Conservation (phyloP, 1,140 invertebrate species). For the Eumeta japonica region DNA sequence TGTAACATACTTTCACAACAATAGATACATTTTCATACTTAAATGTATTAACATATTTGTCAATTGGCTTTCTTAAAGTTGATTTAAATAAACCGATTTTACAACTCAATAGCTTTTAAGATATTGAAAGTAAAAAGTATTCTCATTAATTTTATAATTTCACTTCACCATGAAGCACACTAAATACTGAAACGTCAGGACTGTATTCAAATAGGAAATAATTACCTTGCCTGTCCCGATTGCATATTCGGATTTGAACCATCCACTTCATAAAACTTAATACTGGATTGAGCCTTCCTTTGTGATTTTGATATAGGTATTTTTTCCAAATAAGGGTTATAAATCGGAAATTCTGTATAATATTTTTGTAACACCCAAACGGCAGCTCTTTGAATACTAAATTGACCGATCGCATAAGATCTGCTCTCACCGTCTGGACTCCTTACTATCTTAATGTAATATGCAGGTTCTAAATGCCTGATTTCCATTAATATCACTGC, state of each 20-base stretch:
- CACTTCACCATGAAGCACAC: no score
- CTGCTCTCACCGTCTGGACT: slow-evolving; percentile 90
- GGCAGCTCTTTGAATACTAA: slow-evolving; percentile 93
- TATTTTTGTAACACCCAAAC: slow-evolving; percentile 93
- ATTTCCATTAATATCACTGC: slow-evolving; percentile 91
- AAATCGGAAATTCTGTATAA: slow-evolving; percentile 94
- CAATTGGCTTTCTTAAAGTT: no score
- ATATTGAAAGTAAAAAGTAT: no score
- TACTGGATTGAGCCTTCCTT: slow-evolving; percentile 75
- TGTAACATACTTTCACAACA: no score
- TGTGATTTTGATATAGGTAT: slow-evolving; percentile 82
- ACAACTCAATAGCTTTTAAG: no score
- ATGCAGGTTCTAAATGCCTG: slow-evolving; percentile 84
- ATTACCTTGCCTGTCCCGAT: slow-evolving; percentile 62
- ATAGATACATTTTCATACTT: no score
- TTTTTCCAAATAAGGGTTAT: slow-evolving; percentile 93
- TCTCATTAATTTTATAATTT: no score
- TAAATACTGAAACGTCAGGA: no score
- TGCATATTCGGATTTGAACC: slow-evolving; percentile 73
- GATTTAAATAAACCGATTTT: no score
- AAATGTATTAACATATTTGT: no score
- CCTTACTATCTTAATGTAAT: slow-evolving; percentile 87
- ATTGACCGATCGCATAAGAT: slow-evolving; percentile 84
- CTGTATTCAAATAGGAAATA: no score
- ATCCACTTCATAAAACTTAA: slow-evolving; percentile 97